Conservation (phyloP, 2,888 invertebrate genomes). For the Scelioninae gen. 1 region DNA sequence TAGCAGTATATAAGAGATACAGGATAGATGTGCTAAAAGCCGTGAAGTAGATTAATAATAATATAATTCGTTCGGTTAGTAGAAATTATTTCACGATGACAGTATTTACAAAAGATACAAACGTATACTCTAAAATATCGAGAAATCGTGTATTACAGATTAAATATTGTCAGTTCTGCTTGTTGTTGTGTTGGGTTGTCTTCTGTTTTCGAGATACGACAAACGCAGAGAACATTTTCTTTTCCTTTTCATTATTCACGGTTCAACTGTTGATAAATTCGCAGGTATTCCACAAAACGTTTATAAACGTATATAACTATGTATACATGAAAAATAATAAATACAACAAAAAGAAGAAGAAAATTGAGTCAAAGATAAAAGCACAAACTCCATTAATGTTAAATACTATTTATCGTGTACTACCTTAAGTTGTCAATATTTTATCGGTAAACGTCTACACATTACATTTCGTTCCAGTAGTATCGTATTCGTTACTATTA, state of each 20-base stretch:
- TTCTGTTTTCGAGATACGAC: constrained; percentile 23
- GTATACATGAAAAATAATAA: constrained; percentile 11
- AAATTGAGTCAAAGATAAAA: constrained; percentile 34
- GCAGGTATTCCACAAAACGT: constrained; percentile 31
- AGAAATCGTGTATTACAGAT: constrained; percentile 60
- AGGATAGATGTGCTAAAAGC: constrained; percentile 61
- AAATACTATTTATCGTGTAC: constrained; percentile 60
- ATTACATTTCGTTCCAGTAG: constrained; percentile 56
- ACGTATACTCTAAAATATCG: constrained; percentile 57
- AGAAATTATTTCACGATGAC: constrained; percentile 61
- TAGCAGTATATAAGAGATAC: constrained; percentile 50
- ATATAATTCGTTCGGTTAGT: constrained; percentile 61
- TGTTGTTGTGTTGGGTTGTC: constrained; percentile 16
- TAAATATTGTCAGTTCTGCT: constrained; percentile 66
- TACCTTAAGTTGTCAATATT: constrained; percentile 62
- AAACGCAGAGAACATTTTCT: constrained; percentile 32
- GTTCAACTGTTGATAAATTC: constrained; percentile 32
- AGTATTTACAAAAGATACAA: constrained; percentile 68
- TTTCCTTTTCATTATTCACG: constrained; percentile 28
- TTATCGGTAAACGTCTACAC: constrained; percentile 63
- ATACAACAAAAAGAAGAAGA: constrained; percentile 8
- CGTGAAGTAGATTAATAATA: constrained; percentile 45
- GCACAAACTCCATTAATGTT: constrained; percentile 54
- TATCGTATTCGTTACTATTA: constrained; percentile 72
- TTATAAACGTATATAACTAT: constrained; percentile 11